Evolutionary conservation across 2,888 invertebrate genomes (phyloP).

Genomic region (Odontomyia ornata): DNA sequence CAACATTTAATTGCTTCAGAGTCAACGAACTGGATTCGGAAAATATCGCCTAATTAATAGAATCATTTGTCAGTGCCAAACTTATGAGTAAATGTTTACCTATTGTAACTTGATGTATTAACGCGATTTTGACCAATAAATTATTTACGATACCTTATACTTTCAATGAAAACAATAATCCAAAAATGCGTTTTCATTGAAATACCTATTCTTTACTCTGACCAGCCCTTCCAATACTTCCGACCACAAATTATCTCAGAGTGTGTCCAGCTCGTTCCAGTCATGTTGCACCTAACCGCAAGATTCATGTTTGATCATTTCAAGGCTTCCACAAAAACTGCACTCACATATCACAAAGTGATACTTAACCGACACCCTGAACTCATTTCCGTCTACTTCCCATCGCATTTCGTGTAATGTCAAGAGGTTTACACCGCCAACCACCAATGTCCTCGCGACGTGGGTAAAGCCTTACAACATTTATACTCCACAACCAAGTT

Average conservation of each 20-base stretch:
- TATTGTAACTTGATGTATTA: no score
- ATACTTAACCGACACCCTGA: constrained; percentile 24
- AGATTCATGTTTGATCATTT: constrained; percentile 21
- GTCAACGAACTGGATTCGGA: constrained; percentile 29
- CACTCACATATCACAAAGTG: neutral
- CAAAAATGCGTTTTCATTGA: no score
- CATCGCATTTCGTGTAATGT: constrained; percentile 11
- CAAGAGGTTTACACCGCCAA: constrained; percentile 8
- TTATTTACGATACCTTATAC: no score
- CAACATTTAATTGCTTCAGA: neutral
- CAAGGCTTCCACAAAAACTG: constrained; percentile 30
- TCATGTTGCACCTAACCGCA: constrained; percentile 25
- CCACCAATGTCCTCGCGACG: neutral
- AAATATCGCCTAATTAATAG: constrained; percentile 27
- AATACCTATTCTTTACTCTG: no score
- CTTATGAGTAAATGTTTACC: neutral
- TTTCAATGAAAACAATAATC: no score
- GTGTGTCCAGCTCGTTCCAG: constrained; percentile 38
- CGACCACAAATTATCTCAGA: constrained; percentile 13
- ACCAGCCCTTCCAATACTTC: neutral
- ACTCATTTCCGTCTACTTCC: constrained; percentile 31
- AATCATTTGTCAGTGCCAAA: constrained; percentile 36
- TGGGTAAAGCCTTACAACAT: constrained; percentile 35
- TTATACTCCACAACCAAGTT: neutral
- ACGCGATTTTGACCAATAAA: no score